Evolutionary conservation across 1,140 invertebrate genomes (phyloP).

Genomic region (Leucophenga varia): DNA sequence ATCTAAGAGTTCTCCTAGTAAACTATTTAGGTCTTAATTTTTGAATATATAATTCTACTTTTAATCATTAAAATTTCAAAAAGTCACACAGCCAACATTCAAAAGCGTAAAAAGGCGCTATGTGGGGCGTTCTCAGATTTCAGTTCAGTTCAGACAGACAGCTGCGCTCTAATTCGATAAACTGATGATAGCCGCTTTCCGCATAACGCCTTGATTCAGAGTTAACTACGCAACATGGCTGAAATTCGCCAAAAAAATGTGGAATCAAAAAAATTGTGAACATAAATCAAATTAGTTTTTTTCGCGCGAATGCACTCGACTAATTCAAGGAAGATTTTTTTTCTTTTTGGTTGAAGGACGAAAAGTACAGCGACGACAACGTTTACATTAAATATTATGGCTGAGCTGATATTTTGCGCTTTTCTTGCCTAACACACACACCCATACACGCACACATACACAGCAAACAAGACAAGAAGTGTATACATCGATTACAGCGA

Average conservation of each 20-base stretch:
- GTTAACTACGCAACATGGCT: too few relatives aligned
- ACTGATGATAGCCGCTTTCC: too few relatives aligned
- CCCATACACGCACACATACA: neutral
- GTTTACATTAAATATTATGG: neutral
- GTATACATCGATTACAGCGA: slow-evolving; percentile 36
- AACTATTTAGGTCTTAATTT: too few relatives aligned
- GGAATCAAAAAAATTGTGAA: too few relatives aligned
- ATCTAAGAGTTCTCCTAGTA: too few relatives aligned
- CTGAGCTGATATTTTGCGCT: slow-evolving; percentile 18
- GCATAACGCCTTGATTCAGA: too few relatives aligned
- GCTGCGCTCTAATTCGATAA: too few relatives aligned
- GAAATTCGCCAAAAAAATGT: too few relatives aligned
- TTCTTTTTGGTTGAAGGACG: slow-evolving; percentile 14
- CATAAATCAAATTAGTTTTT: slow-evolving; percentile 55
- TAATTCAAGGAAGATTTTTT: slow-evolving; percentile 40
- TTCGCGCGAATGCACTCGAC: slow-evolving; percentile 49
- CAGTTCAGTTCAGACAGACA: too few relatives aligned
- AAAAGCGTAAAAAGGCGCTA: slow-evolving; percentile 18
- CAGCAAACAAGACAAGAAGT: neutral
- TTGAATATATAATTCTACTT: too few relatives aligned
- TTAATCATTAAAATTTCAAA: too few relatives aligned
- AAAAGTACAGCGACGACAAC: slow-evolving; percentile 19
- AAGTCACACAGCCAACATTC: too few relatives aligned
- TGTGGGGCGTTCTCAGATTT: slow-evolving; percentile 35
- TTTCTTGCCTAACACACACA: slow-evolving; percentile 22